Evolutionary conservation across 37 sponge, comb jelly and placozoan genomes (phyloP), one percentile per base, ranked within the genome.

Genomic region (Spongilla lacustris): DNA sequence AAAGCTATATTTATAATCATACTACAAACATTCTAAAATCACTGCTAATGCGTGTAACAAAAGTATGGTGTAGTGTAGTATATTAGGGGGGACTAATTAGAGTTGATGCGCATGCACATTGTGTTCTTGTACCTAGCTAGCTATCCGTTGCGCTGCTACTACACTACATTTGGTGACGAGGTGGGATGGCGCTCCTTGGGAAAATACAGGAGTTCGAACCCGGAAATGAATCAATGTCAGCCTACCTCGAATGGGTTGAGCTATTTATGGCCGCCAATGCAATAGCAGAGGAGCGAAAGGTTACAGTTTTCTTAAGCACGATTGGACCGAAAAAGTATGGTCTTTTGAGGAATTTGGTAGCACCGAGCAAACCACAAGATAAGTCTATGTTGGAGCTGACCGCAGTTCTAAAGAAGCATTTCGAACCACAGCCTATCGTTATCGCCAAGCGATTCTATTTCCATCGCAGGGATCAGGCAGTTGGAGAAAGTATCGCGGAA

Each of bases 391-490:
- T 23, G 26, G 81, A 80, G 36, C 30, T 80, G 36, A 23, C 31
- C 2, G 38, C 68, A 32, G 81, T 32, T 29, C 81, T 80, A 19
- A 67, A 68, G 69, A 30, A 67, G 32, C 69, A 80, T 30, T 67
- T 33, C 34, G 69, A 66, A 31, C 81, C 81, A 66, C 58, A 81
- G 81, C 81, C 69, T 32, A 19, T 81, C 23, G 70, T 68, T 21
- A 81, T 81, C 70, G 81, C 81, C 22, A 34, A 81, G 67, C 34
- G 81, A 23, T 81, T 81, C 70, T 29, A 81, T 23, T 81, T 81
- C 67, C 70, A 81, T 32, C 81, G 69, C 29, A 27, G 81, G 69
- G 6, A 66, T 32, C 81, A 81, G 14, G 34, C 69, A 33, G 38
- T 24, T 8, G 68, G 69, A 23, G 81, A 81, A 34, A 33, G 29